phyloP scores from a whole-genome alignment of 2,888 invertebrate genomes.

The Sussaba pulchella region DNA sequence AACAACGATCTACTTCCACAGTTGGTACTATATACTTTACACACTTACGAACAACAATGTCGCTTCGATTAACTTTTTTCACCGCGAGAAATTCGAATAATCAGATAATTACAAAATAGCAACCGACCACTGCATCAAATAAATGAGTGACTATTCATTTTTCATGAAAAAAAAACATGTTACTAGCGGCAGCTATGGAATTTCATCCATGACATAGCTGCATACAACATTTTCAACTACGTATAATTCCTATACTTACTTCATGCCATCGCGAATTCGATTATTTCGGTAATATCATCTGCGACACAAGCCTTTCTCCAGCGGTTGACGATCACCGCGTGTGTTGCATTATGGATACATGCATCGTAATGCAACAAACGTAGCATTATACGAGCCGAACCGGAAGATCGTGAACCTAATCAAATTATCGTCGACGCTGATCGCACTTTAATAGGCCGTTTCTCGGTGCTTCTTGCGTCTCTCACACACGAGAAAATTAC shows the following conservation, averaged over 20 bases:
- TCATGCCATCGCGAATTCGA: background rate
- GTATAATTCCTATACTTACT: background rate
- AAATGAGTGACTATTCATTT: no score
- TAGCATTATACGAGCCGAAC: constrained; percentile 29
- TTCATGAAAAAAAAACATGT: no score
- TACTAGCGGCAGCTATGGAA: background rate
- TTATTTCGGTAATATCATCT: background rate
- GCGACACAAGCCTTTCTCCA: background rate
- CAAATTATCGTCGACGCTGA: constrained; percentile 67
- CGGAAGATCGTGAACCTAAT: constrained; percentile 67
- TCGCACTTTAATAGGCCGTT: constrained; percentile 67
- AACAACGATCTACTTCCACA: no score
- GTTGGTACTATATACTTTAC: no score
- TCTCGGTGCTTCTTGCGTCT: constrained; percentile 55
- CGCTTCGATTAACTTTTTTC: no score
- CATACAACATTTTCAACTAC: background rate
- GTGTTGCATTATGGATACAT: constrained; percentile 25
- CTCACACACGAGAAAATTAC: constrained; percentile 56
- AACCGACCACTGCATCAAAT: no score
- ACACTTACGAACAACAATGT: no score
- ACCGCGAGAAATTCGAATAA: no score
- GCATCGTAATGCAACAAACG: background rate
- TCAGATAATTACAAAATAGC: no score
- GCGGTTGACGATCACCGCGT: background rate
- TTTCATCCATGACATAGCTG: no score